Base-by-base conservation (phyloP, 2,113 vertebrate species). In the Leptodactylus fuscus region DNA sequence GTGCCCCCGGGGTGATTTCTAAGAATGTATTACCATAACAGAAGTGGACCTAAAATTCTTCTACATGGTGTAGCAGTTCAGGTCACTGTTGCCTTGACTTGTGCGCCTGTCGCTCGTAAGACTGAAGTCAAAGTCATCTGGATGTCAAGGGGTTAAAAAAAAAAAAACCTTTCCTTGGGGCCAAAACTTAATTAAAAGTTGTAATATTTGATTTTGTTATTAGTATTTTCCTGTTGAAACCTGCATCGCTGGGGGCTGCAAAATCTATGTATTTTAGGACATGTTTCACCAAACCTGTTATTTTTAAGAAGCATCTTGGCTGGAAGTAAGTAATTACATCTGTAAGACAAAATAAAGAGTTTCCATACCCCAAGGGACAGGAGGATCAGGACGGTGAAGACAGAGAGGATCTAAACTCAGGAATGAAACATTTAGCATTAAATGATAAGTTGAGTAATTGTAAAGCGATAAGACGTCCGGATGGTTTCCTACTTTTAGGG, bases 291-390 rank as follows among this genome's bases (percentile, higher is more conserved):
- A 85, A 76, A 65, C 46, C 55, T 76, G 55, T 85, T 85, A 77
- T 77, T 78, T 85, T 78, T 51, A 44, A 46, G 44, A 69, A 85
- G 83, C 73, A 78, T 75, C 74, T 85, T 85, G 83, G 77, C 83
- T 69, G 74, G 81, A 74, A 83, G 83, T 85, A 41, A 51, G 58
- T 85, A 85, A 85, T 85, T 85, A 85, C 58, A 85, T 78, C 58
- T 85, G 48, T 78, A 85, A 77, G 73, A 77, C 82, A 77, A 76
- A 84, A 84, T 65, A 84, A 84, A 69, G 58, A 77, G 83, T 85
- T 85, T 85, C 60, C 83, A 85, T 77, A 36, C 73, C 73, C 83
- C 60, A 78, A 76, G 73, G 83, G 83, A 85, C 44, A 41, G 83
- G 83, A 85, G 83, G 74, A 15, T 65, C 44, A 18, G 46, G 15